Conservation (phyloP, 2,888 invertebrate species). For the Ceriagrion tenellum region DNA sequence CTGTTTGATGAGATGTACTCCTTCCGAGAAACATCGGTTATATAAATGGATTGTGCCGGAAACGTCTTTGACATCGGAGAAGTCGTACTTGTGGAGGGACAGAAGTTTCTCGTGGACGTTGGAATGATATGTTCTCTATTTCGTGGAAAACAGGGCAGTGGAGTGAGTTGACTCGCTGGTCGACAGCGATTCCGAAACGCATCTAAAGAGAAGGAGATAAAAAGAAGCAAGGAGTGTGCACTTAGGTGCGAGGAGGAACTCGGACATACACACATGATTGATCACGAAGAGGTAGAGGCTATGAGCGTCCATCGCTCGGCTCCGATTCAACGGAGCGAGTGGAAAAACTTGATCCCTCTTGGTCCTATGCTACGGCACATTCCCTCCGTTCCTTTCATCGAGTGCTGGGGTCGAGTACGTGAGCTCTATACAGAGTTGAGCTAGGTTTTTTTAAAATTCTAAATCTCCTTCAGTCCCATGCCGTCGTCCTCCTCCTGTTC, state of each 20-base stretch:
- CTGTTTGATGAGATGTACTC: no score
- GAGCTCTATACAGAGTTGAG: background rate
- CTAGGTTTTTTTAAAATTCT: no score
- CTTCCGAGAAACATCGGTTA: no score
- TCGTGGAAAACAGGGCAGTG: background rate
- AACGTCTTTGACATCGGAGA: background rate
- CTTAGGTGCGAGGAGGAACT: background rate
- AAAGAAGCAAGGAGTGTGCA: background rate
- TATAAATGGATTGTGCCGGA: no score
- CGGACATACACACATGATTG: background rate
- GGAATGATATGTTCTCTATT: background rate
- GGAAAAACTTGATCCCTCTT: background rate
- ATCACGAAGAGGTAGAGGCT: background rate
- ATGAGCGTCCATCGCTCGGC: background rate
- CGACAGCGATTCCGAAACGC: background rate
- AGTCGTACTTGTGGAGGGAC: background rate
- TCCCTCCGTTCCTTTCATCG: background rate
- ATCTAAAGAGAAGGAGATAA: background rate
- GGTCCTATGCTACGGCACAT: background rate
- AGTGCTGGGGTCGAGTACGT: background rate
- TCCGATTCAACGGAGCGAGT: background rate
- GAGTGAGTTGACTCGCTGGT: background rate
- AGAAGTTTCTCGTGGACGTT: background rate
- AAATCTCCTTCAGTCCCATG: background rate
- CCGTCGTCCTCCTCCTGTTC: background rate